These are phyloP conservation scores for Hydra vulgaris DNA, from an alignment of 30 jellyfish, hydroid and myxozoan genomes.

Conservation along the genomic window DNA sequence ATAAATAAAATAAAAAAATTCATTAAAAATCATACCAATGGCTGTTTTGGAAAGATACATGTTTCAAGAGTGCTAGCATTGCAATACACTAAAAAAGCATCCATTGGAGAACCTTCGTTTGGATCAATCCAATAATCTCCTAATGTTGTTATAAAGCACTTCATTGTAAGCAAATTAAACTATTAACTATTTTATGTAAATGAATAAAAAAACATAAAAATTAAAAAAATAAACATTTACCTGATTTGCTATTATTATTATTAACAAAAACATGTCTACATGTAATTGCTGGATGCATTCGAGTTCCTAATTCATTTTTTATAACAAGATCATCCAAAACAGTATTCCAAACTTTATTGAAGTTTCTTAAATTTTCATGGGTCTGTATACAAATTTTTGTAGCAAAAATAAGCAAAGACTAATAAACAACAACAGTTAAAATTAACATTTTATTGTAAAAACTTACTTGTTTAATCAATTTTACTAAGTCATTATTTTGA, in stretches of 20 bases:
- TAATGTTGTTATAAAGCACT: neutral
- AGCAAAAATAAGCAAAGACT: too few species aligned
- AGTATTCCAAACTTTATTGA: conserved; percentile 36
- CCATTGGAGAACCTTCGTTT: conserved; percentile 75
- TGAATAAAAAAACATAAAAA: neutral
- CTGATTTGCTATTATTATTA: conserved; percentile 9
- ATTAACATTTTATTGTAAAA: too few species aligned
- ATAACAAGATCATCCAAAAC: conserved; percentile 42
- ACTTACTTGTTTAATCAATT: conserved; percentile 35
- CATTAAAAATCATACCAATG: conserved; percentile 33
- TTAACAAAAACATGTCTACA: conserved; percentile 66
- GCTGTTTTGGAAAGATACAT: conserved; percentile 75
- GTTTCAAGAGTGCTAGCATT: conserved; percentile 57
- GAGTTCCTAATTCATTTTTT: conserved; percentile 56
- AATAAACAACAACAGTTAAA: too few species aligned
- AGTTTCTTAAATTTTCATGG: conserved; percentile 44
- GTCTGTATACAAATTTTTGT: conserved; percentile 21
- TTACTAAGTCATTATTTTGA: conserved; percentile 33
- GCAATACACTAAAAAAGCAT: conserved; percentile 67
- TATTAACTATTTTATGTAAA: neutral
- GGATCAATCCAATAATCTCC: conserved; percentile 98
- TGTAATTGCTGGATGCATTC: conserved; percentile 73
- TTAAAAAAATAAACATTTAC: conserved; percentile 18
- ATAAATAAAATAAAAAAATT: neutral
- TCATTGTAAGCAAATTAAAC: neutral